Evolutionary conservation across 2,797 vertebrate species (phyloP), one percentile per base, ranked within the genome.

Genomic region (Natrix natrix): DNA sequence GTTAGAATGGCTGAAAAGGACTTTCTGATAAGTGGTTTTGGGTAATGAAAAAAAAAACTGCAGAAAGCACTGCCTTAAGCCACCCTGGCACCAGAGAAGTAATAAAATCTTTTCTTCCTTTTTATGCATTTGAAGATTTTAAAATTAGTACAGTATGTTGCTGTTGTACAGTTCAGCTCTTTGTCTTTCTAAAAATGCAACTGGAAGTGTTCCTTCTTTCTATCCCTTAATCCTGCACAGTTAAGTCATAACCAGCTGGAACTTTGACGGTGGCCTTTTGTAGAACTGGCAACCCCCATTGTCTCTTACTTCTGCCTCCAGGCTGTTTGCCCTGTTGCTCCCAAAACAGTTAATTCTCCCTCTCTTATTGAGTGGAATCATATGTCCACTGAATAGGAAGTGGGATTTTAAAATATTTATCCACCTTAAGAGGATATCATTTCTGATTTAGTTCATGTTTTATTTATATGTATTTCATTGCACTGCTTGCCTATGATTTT

Each of bases 171-270:
- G 26, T 57, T 60, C 24, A 88, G 28, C 12, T 8, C 48, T 88
- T 57, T 22, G 48, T 60, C 28, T n/a, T 17, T 66, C 37, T 17
- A 4, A 52, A 26, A 61, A 28, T 52, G 11, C 24, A 61, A 52
- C 14, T 13, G 12, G 5, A 60, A 56, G 7, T 87, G 61, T 74
- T 95, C 94, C 94, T 91, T 86, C 0, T 92, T 93, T 92, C 28
- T 87, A 48, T 48, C 20, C 22, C 26, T 91, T 37, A 90, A 93
- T 86, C 92, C 66, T 92, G 69, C 93, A 93, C 92, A 94, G 69
- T 63, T 86, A 92, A 93, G 69, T 59, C 63, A 74, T 55, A 90
- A 92, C 52, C 37, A 92, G 8, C 32, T 63, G 28, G 54, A n/a
- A 28, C n/a, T 56, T 52, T 83, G 66, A 74, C 1, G 88, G 28